Evolutionary conservation across 2,113 vertebrate genomes (phyloP).

Genomic region (Nycticebus coucang): DNA sequence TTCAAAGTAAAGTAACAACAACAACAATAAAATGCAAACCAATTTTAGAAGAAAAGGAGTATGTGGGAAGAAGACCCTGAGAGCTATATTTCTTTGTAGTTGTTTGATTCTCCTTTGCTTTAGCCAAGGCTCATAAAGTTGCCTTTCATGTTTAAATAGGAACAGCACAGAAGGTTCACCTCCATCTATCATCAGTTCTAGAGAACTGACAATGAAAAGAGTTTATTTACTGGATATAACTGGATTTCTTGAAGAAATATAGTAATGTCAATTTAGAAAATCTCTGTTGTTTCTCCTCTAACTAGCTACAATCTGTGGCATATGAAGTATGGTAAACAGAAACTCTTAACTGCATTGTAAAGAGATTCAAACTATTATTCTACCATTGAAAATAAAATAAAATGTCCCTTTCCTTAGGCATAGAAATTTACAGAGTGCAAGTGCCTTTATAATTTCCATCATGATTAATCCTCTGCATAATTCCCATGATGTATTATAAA

Average conservation of each 20-base stretch:
- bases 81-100: neutral
- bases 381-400: slow-evolving; percentile 41
- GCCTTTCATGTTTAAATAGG: neutral
- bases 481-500: neutral
- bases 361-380: neutral
- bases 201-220: slow-evolving; percentile 33
- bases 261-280: slow-evolving; percentile 3
- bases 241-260: slow-evolving; percentile 41
- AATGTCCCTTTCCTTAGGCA: neutral
- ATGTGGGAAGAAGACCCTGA: neutral
- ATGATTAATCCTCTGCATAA: neutral
- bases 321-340: slow-evolving; percentile 41
- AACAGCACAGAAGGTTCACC: neutral
- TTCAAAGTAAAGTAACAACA: slow-evolving; percentile 44
- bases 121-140: neutral
- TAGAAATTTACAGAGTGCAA: neutral
- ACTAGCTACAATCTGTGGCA: neutral
- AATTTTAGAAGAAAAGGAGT: neutral
- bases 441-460: neutral
- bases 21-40: neutral
- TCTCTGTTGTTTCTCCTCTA: neutral
- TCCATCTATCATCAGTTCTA: neutral
- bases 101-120: neutral
- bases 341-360: neutral
- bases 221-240: slow-evolving; percentile 10